Evolutionary conservation across 2,888 invertebrate species (phyloP), one percentile per base, ranked within the genome.

Genomic region (Odontomyia ornata): DNA sequence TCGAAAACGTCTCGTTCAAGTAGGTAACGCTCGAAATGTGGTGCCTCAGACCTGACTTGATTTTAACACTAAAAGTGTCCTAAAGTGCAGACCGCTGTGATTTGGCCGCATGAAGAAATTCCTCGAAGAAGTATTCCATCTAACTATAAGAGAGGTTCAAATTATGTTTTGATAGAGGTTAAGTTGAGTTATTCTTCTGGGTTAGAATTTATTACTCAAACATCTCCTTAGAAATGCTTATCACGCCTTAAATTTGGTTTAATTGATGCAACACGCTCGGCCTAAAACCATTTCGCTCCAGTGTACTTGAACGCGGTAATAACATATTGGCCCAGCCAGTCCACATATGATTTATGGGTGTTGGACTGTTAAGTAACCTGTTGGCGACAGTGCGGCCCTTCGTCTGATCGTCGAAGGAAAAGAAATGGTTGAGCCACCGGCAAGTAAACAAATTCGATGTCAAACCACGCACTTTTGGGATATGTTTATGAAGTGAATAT

Each of bases 301-400:
- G 52, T 52, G 52, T 52, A 52, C 5, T 7, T 18, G 52, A 7
- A 4, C 18, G 9, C 52, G 52, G 15, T 18, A 18, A 27, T 21
- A 56, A 72, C 21, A 36, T 36, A 56, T 56, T 56, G 27, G 56
- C 52, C 28, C 71, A 56, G 21, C 52, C 25, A 27, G 52, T 72
- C 56, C 52, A 72, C 28, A 21, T 72, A 72, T 72, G 71, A 72
- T 72, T 72, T 72, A 72, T 72, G 47, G 71, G 30, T 28, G 27
- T 56, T 56, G 56, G 30, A 28, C 71, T 72, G 71, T 72, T 72
- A 56, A 72, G 71, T 72, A 72, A 72, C 71, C 71, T 72, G 71
- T 56, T 72, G 71, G 71, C 71, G 71, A 72, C 71, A 72, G 56
- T 27, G 28, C 52, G 71, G 30, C 56, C 69, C 25, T 28, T 52